Evolutionary conservation across 2,797 vertebrate species (phyloP), one percentile per base, ranked within the genome.

Genomic region (Schizopygopsis pylzovi): DNA sequence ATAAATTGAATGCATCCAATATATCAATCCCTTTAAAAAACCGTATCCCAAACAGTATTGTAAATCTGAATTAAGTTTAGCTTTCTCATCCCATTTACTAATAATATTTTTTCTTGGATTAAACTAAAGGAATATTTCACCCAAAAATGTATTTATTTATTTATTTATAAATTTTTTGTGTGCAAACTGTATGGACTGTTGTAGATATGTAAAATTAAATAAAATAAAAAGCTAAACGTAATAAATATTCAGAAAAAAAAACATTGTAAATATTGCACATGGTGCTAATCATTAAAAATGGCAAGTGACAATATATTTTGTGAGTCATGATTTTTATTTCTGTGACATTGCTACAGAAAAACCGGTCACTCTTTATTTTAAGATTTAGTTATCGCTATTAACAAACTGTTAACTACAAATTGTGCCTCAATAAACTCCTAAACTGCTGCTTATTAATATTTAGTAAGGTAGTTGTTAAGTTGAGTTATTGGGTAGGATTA

Each of bases 221-320:
- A 10, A 22, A 56, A 56, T 22, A 1, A 9, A 9, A 3, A 22
- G 13, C 45, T 33, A 33, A 47, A 1, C 1, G 0, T 52, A 52
- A 18, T 43, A 71, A 43, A n/a, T 41, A 43, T n/a, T 71, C 20
- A 45, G 11, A n/a, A 18, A 70, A 41, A 28, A 43, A 71, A 41
- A 11, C 39, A 43, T n/a, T 12, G 39, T n/a, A 37, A 37, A 37
- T 37, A 8, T 33, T 67, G 28, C 16, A 65, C 61, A 33, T 13
- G 6, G 12, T 7, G 9, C 13, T 61, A 61, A 25, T 33, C 28
- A 65, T 16, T 65, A 33, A 16, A 33, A 33, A 33, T 33, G 28
- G 28, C 63, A 65, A 33, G n/a, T 25, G n/a, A 61, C 56, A 59
- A n/a, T 59, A 59, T n/a, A 67, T 67, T 67, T 67, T 65, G 25